These are phyloP conservation scores for Styela plicata DNA, from an alignment of 23 tunicate genomes.

Conservation along the genomic window DNA sequence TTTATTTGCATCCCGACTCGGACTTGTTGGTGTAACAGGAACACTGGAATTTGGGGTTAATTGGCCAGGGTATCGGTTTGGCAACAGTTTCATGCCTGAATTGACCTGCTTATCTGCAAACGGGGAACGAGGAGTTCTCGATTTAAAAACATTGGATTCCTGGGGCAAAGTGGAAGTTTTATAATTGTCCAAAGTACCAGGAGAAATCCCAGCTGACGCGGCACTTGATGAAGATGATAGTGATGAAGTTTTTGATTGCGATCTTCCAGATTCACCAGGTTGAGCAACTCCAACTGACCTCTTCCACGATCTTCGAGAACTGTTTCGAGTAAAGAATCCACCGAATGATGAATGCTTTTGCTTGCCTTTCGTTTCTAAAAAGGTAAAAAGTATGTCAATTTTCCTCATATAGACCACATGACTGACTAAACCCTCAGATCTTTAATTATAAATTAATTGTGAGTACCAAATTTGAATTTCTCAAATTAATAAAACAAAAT, in stretches of 20 bases:
- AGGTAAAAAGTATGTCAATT: too few relatives aligned
- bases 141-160: neutral
- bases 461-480: too few relatives aligned
- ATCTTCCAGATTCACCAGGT: slow-evolving; percentile 15
- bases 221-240: neutral
- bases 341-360: neutral
- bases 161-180: slow-evolving; percentile 30
- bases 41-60: neutral
- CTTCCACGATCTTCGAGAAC: slow-evolving; percentile 73
- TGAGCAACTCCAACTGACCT: slow-evolving; percentile 41
- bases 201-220: slow-evolving; percentile 5
- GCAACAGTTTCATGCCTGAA: neutral
- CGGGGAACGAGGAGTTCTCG: neutral
- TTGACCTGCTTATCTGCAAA: neutral
- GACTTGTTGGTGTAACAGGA: neutral
- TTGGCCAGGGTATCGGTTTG: neutral
- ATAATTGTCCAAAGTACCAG: neutral
- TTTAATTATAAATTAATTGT: too few relatives aligned
- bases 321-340: slow-evolving; percentile 55
- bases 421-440: too few relatives aligned
- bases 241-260: slow-evolving; percentile 18
- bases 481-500: too few relatives aligned
- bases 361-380: neutral
- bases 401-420: too few relatives aligned
- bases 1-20: neutral